Percentiles rank a stretch among this genome's conserved stretches.
Evolutionary conservation across 2,113 vertebrate genomes (phyloP).

Genomic region (Capreolus pygargus): DNA sequence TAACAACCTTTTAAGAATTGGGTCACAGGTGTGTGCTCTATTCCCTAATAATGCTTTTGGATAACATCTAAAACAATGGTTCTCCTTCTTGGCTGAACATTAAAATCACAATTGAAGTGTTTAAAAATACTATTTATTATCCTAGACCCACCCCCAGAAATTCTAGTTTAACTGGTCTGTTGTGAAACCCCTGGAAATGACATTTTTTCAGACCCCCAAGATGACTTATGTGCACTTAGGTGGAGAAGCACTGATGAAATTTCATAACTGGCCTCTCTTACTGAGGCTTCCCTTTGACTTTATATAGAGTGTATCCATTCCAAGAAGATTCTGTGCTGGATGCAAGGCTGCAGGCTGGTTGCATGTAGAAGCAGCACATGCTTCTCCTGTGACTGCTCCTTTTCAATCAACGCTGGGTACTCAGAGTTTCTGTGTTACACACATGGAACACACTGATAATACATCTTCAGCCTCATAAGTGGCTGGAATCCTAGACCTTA

Average conservation of each 20-base stretch:
- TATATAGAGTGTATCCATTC: neutral
- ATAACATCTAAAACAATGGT: neutral
- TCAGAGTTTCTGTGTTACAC: neutral
- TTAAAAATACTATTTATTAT: neutral
- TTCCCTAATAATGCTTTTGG: slow-evolving; percentile 15
- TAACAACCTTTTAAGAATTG: slow-evolving; percentile 10
- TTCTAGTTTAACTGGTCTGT: neutral
- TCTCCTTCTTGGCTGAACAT: neutral
- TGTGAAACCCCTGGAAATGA: neutral
- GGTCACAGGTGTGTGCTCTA: neutral
- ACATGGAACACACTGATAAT: neutral
- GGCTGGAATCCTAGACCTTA: neutral
- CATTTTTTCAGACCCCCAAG: neutral
- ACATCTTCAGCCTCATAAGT: neutral
- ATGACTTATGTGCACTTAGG: neutral
- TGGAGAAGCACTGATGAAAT: neutral
- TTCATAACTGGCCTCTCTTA: neutral
- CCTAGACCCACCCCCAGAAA: neutral
- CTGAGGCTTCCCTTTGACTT: neutral
- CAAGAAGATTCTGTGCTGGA: neutral
- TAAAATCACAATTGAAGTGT: neutral
- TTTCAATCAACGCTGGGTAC: neutral
- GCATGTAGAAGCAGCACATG: neutral
- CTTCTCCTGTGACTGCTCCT: neutral
- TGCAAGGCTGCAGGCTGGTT: neutral